Evolutionary conservation across 2,113 vertebrate genomes (phyloP).

Genomic region (Jacana jacana): DNA sequence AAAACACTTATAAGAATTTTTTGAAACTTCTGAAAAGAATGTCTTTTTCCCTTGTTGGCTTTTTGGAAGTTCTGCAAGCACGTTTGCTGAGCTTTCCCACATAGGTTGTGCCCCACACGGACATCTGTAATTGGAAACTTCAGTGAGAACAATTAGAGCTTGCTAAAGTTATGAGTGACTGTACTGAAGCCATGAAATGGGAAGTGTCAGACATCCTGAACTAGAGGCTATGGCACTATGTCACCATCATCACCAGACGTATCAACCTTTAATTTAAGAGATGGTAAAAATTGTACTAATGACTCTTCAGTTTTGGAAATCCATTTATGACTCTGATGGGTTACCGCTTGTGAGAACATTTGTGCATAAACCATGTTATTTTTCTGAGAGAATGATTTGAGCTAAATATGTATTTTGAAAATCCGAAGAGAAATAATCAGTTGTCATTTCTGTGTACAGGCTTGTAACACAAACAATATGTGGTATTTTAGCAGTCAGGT

Average conservation of each 20-base stretch:
- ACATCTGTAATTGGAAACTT: not conserved
- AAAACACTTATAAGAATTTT: constrained; percentile 17
- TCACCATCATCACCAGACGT: not conserved
- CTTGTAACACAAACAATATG: not conserved
- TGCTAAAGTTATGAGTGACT: not conserved
- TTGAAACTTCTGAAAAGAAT: constrained; percentile 12
- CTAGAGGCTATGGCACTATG: not conserved
- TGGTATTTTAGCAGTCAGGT: not conserved
- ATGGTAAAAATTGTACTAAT: not conserved
- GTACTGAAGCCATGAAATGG: not conserved
- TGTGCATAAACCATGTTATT: not conserved
- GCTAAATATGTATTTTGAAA: not conserved
- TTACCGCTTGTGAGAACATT: not conserved
- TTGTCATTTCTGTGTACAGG: not conserved
- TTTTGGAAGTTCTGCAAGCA: constrained; percentile 8
- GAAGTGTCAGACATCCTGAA: not conserved
- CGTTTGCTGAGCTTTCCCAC: constrained; percentile 27
- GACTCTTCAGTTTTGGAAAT: not conserved
- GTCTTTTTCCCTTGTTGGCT: constrained; percentile 11
- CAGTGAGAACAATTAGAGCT: not conserved
- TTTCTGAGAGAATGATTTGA: not conserved
- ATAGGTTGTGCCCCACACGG: not conserved
- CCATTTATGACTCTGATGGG: not conserved
- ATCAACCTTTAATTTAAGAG: not conserved
- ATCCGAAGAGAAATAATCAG: not conserved